These are phyloP conservation scores for Drosophila punjabiensis DNA, from an alignment of 1,140 invertebrate genomes.

Conservation along the genomic window DNA sequence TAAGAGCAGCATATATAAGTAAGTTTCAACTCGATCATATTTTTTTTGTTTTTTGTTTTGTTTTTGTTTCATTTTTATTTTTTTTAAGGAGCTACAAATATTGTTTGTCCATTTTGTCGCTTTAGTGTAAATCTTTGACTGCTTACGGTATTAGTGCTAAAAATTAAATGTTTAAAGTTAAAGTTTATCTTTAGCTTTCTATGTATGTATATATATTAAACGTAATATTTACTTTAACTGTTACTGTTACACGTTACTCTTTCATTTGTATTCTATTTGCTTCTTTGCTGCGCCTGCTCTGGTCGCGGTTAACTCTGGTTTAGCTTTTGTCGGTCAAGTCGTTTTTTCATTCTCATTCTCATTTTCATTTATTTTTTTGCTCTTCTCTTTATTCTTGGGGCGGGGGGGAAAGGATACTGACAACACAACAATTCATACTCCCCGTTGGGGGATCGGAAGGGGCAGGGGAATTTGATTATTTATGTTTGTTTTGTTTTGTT, in stretches of 20 bases:
- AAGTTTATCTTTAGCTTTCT: slow-evolving; percentile 52
- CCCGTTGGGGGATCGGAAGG: not conserved
- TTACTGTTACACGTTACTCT: slow-evolving; percentile 15
- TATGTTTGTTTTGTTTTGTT: not conserved
- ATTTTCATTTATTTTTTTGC: not conserved
- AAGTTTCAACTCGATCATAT: slow-evolving; percentile 46
- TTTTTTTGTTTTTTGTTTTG: slow-evolving; percentile 2
- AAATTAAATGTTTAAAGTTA: slow-evolving; percentile 39
- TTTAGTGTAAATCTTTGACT: slow-evolving; percentile 53
- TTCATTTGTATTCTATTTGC: slow-evolving; percentile 38
- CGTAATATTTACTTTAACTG: slow-evolving; percentile 47
- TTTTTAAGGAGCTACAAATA: slow-evolving; percentile 52
- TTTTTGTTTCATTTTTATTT: slow-evolving; percentile 29
- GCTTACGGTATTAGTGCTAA: slow-evolving; percentile 58
- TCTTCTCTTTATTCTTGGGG: not conserved
- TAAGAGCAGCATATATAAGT: slow-evolving; percentile 46
- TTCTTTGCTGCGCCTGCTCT: slow-evolving; percentile 32
- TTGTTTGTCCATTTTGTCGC: slow-evolving; percentile 41
- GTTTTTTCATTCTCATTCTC: not conserved
- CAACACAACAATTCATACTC: slow-evolving; percentile 22
- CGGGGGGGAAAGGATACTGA: not conserved
- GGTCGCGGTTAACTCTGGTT: slow-evolving; percentile 45
- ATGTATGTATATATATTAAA: slow-evolving; percentile 44
- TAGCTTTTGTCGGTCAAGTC: slow-evolving; percentile 43
- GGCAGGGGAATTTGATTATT: slow-evolving; percentile 7